Base-by-base conservation (phyloP, 2,888 invertebrate species). In the Conchocele bisecta region DNA sequence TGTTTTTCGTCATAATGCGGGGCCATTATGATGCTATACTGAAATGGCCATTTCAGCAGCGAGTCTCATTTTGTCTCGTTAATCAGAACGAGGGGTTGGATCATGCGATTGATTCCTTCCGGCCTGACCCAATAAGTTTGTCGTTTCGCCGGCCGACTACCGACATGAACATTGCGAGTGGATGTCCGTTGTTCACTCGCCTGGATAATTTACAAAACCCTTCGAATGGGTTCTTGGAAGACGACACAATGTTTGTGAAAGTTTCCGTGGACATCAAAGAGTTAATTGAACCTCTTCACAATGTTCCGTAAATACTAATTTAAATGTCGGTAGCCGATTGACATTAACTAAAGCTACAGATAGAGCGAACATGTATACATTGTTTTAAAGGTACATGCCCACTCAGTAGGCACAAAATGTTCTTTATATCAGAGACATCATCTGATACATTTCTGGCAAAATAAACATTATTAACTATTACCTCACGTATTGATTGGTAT, bases 91-190 rank as follows among this genome's bases (percentile, higher is more conserved):
- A 79, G 29, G 72, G 81, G 13, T n/a, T n/a, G n/a, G 86, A 89
- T n/a, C 86, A 90, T 53, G 74, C 90, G 4, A 69, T 87, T n/a
- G 91, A 91, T 61, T 85, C 90, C 0, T 91, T 91, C 78, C 73
- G 86, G 37, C 91, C 91, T 0, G 91, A 91, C 71, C 86, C 87
- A 0, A 82, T 79, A 44, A 89, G 89, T 54, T 83, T 87, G 2
- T 89, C 89, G 0, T 91, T 90, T 82, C 83, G 86, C 53, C 75
- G 87, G 26, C 91, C 91, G 4, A 82, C 81, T 13, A 79, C 88
- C 2, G 89, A 90, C 60, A 90, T 90, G 89, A 91, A 91, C 82
- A 89, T 90, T 13, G 91, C 91, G 4, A 88, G 87, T 65, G 91
- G 91, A 1, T 90, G 89, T 66, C 91, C 91, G 0, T 67, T 88